phyloP scores from a whole-genome alignment of 2,113 vertebrate species.

The Eidolon helvum region DNA sequence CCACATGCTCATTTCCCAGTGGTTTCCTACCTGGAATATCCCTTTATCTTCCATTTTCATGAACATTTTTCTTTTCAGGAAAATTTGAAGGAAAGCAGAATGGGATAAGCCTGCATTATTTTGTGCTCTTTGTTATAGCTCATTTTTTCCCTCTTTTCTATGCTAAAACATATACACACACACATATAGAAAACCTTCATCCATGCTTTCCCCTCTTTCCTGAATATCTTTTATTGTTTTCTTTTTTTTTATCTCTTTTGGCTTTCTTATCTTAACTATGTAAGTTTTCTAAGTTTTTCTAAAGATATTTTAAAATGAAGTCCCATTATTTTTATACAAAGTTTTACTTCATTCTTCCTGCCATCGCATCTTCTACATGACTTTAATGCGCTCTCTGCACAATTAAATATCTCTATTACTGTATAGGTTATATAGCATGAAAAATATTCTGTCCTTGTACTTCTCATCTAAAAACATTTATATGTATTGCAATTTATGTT shows the following conservation, averaged over 20 bases:
- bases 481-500: background rate
- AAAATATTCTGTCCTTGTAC: background rate
- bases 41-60: background rate
- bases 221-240: background rate
- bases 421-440: background rate
- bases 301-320: background rate
- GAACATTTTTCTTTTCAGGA: conserved; percentile 25
- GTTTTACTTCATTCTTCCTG: background rate
- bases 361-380: background rate
- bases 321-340: background rate
- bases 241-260: background rate
- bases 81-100: conserved; percentile 29
- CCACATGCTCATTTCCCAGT: background rate
- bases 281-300: background rate
- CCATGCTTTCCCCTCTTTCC: background rate
- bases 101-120: background rate
- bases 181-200: background rate
- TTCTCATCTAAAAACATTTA: background rate
- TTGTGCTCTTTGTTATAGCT: background rate
- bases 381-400: background rate
- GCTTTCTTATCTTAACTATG: background rate
- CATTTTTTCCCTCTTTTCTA: background rate
- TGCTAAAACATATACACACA: background rate
- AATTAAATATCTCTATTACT: background rate
- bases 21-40: background rate